A percentile compares a stretch with the other conserved stretches of the same genome.
Evolutionary conservation across 2,888 invertebrate species (phyloP).

Genomic region (Tolmerus cingulatus): DNA sequence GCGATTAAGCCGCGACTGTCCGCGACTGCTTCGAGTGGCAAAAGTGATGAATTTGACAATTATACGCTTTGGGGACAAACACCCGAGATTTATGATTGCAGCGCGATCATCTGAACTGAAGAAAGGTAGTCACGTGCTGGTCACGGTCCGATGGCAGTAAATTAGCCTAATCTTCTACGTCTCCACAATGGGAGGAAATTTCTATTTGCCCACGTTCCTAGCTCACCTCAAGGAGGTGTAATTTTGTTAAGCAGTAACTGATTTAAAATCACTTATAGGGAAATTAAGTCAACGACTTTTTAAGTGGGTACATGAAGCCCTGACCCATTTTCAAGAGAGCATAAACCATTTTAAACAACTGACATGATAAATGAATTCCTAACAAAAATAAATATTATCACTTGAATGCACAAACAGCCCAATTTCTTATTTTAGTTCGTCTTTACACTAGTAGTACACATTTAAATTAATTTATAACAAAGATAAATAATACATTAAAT

Average conservation of each 20-base stretch:
- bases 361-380: no score
- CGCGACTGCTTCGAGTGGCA: neutral
- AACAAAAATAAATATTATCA: no score
- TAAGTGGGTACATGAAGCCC: neutral
- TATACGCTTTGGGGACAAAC: neutral
- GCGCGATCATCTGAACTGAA: neutral
- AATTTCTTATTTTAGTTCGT: neutral
- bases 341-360: neutral
- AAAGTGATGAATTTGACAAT: slow-evolving; percentile 17
- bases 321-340: neutral
- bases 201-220: neutral
- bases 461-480: no score
- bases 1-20: neutral
- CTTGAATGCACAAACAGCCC: no score
- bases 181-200: neutral
- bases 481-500: no score
- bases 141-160: neutral
- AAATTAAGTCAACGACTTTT: neutral
- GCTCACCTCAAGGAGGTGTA: neutral
- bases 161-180: neutral
- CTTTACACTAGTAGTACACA: no score
- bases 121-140: neutral
- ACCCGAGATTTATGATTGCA: neutral
- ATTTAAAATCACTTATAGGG: neutral
- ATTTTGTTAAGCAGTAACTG: neutral